A percentile compares a stretch with the other conserved stretches of the same genome.
phyloP scores from a whole-genome alignment of 1,140 invertebrate genomes.

The Orussus abietinus region DNA sequence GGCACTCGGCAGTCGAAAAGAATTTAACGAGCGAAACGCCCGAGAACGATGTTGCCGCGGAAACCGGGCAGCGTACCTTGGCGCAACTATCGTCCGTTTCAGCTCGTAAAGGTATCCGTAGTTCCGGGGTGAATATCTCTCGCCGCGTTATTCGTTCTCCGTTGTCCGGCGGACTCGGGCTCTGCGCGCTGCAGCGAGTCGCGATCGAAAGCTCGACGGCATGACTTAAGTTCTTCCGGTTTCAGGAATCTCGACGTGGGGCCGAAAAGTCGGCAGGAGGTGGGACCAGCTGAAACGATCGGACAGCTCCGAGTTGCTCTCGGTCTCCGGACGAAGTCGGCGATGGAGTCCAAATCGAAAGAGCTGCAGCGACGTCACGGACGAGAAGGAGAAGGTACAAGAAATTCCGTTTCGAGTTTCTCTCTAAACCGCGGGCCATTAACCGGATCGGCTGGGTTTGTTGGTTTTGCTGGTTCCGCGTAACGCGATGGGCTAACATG shows the following conservation, averaged over 20 bases:
- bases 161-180: not conserved
- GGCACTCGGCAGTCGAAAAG: slow-evolving; percentile 4
- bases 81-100: slow-evolving; percentile 14
- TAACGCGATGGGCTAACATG: no score
- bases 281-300: slow-evolving; percentile 62
- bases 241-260: slow-evolving; percentile 63
- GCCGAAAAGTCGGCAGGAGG: slow-evolving; percentile 60
- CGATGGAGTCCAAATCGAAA: slow-evolving; percentile 52
- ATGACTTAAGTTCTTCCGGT: no score
- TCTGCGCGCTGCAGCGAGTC: no score
- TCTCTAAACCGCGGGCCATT: no score
- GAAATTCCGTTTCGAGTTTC: no score
- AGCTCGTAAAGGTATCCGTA: slow-evolving; percentile 29
- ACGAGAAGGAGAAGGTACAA: slow-evolving; percentile 33
- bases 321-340: slow-evolving; percentile 44
- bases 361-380: slow-evolving; percentile 19
- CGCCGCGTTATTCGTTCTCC: not conserved
- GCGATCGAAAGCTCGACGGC: no score
- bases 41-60: slow-evolving; percentile 5
- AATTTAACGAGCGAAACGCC: not conserved
- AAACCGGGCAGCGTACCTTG: slow-evolving; percentile 2
- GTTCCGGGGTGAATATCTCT: no score
- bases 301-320: slow-evolving; percentile 58
- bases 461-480: no score
- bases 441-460: no score